Evolutionary conservation across 2,797 vertebrate species (phyloP).

Genomic region (Poecilia wingei): DNA sequence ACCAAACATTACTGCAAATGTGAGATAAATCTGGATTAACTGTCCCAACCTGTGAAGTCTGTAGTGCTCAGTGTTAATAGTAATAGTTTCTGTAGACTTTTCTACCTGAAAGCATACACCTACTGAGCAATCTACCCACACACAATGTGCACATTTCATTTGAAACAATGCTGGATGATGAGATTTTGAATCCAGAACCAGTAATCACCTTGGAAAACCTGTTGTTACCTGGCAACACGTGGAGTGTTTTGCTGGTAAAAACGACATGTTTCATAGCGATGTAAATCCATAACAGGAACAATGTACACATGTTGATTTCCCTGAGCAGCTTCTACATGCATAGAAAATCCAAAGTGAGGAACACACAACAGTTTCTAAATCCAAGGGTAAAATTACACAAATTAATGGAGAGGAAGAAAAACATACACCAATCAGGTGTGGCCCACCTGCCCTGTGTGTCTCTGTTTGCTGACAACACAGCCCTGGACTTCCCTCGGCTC

Average conservation of each 20-base stretch:
- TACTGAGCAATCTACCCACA: background rate
- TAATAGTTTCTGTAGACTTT: background rate
- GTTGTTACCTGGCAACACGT: conserved; percentile 10
- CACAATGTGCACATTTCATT: background rate
- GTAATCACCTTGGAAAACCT: background rate
- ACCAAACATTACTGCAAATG: conserved; percentile 57
- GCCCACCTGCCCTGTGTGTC: background rate
- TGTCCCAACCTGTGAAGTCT: conserved; percentile 29
- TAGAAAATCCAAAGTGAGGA: background rate
- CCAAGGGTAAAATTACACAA: background rate
- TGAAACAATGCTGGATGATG: background rate
- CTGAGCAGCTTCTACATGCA: background rate
- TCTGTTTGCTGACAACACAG: background rate
- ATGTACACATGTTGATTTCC: background rate
- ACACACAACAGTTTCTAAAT: background rate
- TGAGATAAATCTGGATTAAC: conserved; percentile 39
- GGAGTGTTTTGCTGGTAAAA: background rate
- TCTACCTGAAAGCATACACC: background rate
- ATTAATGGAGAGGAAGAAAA: background rate
- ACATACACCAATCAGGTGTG: background rate
- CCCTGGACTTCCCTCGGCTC: background rate
- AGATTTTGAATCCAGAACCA: background rate
- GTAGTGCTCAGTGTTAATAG: conserved; percentile 6
- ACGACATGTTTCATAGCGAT: background rate
- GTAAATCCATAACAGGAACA: background rate